Percentiles rank a stretch among this genome's conserved stretches.
Evolutionary conservation across 1,140 invertebrate genomes (phyloP).

Genomic region (Matsumurasca onukii): DNA sequence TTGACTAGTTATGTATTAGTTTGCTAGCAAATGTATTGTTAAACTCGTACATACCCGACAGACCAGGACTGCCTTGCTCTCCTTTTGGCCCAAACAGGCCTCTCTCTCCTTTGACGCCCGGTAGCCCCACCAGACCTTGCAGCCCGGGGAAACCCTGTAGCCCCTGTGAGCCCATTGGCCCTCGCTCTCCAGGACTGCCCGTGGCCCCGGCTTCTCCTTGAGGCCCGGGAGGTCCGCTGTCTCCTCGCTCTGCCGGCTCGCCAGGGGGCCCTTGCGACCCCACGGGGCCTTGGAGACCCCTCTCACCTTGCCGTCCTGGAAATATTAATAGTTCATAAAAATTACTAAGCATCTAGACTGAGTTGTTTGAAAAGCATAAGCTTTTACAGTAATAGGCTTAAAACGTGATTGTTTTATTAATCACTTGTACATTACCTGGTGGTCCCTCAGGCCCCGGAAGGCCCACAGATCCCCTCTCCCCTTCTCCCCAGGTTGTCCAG

Average conservation of each 20-base stretch:
- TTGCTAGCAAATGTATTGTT: neutral
- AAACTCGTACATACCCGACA: conserved; percentile 49
- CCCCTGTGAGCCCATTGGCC: conserved; percentile 58
- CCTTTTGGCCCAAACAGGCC: conserved; percentile 68
- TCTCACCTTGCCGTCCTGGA: conserved; percentile 63
- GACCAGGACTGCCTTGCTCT: conserved; percentile 68
- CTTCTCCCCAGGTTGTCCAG: conserved; percentile 66
- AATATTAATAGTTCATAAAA: neutral
- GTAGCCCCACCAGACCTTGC: conserved; percentile 58
- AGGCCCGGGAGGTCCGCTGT: conserved; percentile 69
- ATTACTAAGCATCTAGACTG: neutral
- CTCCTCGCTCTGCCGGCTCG: conserved; percentile 71
- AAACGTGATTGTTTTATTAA: neutral
- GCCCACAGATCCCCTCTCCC: conserved; percentile 65
- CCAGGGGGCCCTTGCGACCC: conserved; percentile 72
- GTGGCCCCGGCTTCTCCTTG: conserved; percentile 69
- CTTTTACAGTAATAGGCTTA: neutral
- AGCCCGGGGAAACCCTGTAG: conserved; percentile 67
- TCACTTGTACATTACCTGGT: conserved; percentile 49
- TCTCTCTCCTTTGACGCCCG: conserved; percentile 73
- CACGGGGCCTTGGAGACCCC: conserved; percentile 65
- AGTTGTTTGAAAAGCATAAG: neutral
- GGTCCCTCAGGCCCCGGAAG: conserved; percentile 64
- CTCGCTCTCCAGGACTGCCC: conserved; percentile 69
- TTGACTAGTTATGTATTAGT: too few relatives aligned